A percentile compares a stretch with the other conserved stretches of the same genome.
Evolutionary conservation across 2,888 invertebrate species (phyloP).

Genomic region (Dysmachus trigonus): DNA sequence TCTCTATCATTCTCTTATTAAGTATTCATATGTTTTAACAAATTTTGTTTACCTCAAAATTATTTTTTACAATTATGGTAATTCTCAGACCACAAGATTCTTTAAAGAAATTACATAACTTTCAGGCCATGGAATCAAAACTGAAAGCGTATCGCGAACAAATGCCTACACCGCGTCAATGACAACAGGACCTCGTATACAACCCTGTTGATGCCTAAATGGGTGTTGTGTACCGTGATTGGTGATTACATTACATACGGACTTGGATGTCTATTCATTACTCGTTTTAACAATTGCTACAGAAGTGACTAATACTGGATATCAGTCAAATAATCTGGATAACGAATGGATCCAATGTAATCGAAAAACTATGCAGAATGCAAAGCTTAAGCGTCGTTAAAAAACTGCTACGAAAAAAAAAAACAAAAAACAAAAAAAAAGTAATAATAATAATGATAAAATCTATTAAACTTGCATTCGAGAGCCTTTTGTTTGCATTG

Average conservation of each 20-base stretch:
- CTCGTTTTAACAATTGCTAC: constrained; percentile 4
- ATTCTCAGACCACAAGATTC: background rate
- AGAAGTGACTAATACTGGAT: constrained; percentile 40
- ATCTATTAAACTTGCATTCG: constrained; percentile 6
- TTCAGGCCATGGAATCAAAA: constrained; percentile 64
- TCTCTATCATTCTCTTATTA: background rate
- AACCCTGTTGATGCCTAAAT: constrained; percentile 50
- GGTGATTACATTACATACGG: background rate
- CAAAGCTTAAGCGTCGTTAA: constrained; percentile 17
- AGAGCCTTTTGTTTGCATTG: constrained; percentile 38
- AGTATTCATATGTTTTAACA: background rate
- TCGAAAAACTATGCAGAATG: constrained; percentile 10
- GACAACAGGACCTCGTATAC: constrained; percentile 56
- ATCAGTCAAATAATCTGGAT: constrained; percentile 34
- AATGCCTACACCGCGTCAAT: constrained; percentile 61
- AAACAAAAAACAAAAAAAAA: background rate
- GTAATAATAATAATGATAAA: background rate
- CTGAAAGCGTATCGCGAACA: constrained; percentile 64
- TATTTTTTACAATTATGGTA: background rate
- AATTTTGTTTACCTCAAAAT: background rate
- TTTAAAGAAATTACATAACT: constrained; percentile 43
- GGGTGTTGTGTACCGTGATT: constrained; percentile 38
- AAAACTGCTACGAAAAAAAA: constrained; percentile 7
- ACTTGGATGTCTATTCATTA: background rate
- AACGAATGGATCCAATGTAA: constrained; percentile 29